These are phyloP conservation scores for Harlomillsia oculata DNA, from an alignment of 1,140 invertebrate genomes.

Conservation along the genomic window DNA sequence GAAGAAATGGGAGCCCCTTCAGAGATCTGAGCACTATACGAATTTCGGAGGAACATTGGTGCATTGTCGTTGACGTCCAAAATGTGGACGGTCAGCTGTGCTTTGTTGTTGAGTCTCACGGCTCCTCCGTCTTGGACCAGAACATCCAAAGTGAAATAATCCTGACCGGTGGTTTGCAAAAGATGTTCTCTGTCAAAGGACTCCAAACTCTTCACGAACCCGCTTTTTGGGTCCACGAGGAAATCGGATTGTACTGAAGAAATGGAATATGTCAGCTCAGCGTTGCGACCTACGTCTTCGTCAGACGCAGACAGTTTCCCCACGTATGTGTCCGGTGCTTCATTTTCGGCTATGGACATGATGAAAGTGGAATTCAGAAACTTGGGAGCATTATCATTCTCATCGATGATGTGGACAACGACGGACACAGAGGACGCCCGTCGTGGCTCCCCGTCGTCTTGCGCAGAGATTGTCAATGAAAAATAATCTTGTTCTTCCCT, in stretches of 20 bases:
- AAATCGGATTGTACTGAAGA: conserved; percentile 64
- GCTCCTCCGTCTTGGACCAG: conserved; percentile 76
- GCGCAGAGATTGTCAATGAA: conserved; percentile 68
- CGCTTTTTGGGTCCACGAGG: conserved; percentile 76
- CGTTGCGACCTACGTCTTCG: conserved; percentile 79
- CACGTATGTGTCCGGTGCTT: conserved; percentile 76
- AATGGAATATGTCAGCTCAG: conserved; percentile 78
- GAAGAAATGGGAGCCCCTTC: conserved; percentile 67
- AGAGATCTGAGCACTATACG: conserved; percentile 74
- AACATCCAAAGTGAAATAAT: conserved; percentile 69
- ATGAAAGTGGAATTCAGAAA: conserved; percentile 76
- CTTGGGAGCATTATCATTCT: conserved; percentile 88
- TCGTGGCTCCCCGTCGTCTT: conserved; percentile 61
- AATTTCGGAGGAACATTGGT: conserved; percentile 68
- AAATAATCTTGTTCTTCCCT: conserved; percentile 84
- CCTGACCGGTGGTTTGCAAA: conserved; percentile 60
- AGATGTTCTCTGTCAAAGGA: conserved; percentile 79
- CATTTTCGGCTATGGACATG: conserved; percentile 78
- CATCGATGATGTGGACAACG: conserved; percentile 84
- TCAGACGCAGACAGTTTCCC: conserved; percentile 82
- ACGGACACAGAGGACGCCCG: conserved; percentile 72
- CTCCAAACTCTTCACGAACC: conserved; percentile 75
- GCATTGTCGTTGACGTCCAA: conserved; percentile 88
- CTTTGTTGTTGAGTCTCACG: conserved; percentile 64
- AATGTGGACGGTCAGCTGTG: conserved; percentile 78